phyloP scores from a whole-genome alignment of 2,888 invertebrate genomes.

The Sinhomidia bicolor region DNA sequence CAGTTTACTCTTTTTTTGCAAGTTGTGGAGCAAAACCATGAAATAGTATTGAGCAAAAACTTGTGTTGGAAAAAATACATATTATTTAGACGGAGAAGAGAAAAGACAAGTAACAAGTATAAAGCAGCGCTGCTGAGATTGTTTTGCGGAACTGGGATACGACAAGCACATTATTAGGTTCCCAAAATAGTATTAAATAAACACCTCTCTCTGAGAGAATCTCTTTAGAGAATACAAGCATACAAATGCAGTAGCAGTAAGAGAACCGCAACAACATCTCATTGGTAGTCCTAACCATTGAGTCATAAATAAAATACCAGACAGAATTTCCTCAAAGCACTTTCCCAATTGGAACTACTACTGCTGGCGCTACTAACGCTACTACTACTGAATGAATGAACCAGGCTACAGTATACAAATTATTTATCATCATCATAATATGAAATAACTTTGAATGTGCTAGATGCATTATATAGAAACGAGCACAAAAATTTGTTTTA shows the following conservation, averaged over 20 bases:
- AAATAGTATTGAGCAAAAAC: too few relatives aligned
- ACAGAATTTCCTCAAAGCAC: constrained; percentile 28
- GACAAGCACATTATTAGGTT: constrained; percentile 36
- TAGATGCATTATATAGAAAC: not conserved
- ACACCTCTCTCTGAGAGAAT: constrained; percentile 49
- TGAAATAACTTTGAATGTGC: not conserved
- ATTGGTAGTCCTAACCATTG: constrained; percentile 2
- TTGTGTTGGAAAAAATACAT: too few relatives aligned
- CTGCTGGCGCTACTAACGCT: too few relatives aligned
- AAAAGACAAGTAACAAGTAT: not conserved
- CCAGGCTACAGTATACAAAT: too few relatives aligned
- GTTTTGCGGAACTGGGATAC: not conserved
- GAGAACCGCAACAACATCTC: not conserved
- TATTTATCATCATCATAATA: not conserved
- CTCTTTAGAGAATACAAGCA: constrained; percentile 45
- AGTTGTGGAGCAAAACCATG: too few relatives aligned
- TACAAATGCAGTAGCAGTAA: not conserved
- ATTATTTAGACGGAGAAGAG: not conserved
- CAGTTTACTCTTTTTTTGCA: too few relatives aligned
- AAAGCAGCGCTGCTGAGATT: not conserved
- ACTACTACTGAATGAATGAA: not conserved
- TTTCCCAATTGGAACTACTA: constrained; percentile 21
- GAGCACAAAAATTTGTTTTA: not conserved
- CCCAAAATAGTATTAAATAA: constrained; percentile 69
- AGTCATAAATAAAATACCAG: constrained; percentile 40